Conservation (phyloP, 2,888 invertebrate species). For the Gastracanthus pulcherrimus region DNA sequence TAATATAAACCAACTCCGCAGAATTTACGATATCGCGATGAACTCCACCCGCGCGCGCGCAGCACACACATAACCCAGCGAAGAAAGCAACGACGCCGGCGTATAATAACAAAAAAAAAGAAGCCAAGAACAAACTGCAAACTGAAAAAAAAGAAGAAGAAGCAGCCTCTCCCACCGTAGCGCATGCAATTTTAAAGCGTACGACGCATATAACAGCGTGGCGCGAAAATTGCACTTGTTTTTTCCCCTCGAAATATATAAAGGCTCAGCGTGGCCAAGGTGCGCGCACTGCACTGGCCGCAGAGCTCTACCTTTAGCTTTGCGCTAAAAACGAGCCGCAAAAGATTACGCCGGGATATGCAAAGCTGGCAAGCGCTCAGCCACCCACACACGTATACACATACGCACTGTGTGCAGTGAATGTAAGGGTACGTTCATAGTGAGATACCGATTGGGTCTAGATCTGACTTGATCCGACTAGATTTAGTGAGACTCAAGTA, state of each 20-base stretch:
- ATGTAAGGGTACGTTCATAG: not conserved
- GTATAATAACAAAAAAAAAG: not conserved
- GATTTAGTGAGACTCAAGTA: no score
- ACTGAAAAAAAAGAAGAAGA: not conserved
- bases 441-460: no score
- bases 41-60: not conserved
- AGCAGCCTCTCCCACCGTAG: not conserved
- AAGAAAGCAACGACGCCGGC: not conserved
- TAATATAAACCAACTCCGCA: not conserved
- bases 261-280: not conserved
- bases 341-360: conserved; percentile 26
- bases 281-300: no score
- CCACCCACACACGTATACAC: no score
- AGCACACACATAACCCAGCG: no score
- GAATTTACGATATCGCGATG: conserved; percentile 29
- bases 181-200: conserved; percentile 22
- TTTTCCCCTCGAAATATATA: conserved; percentile 4
- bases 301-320: no score
- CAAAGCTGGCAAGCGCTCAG: no score
- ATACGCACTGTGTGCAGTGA: conserved; percentile 2
- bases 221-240: conserved; percentile 14
- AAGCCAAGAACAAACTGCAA: not conserved
- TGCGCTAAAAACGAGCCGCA: conserved; percentile 26
- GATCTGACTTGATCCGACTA: no score
- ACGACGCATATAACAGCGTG: no score